Conservation (phyloP, 37 sponge, comb jelly and placozoan species). For the Beroe forskalii region DNA sequence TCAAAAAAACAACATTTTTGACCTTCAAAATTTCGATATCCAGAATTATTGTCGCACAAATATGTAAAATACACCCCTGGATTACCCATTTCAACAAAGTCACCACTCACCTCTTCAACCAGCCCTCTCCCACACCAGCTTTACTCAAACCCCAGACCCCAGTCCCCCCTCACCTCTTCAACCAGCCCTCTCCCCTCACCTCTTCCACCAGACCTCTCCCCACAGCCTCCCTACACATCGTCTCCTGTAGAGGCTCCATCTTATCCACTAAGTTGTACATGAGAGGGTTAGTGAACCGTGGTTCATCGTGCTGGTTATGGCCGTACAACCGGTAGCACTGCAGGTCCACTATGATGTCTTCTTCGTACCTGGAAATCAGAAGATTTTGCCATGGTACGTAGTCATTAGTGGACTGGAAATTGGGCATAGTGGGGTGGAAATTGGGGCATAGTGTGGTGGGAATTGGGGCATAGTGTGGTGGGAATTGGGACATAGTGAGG, state of each 20-base stretch:
- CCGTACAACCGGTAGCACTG: conserved; percentile 57
- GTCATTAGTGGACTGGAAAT: too few species aligned
- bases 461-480: too few species aligned
- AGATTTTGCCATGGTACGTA: too few species aligned
- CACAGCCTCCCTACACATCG: not conserved
- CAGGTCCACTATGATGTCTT: conserved; percentile 21
- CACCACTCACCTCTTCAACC: not conserved
- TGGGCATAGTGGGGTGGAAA: too few species aligned
- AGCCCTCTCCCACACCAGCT: not conserved
- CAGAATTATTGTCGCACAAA: too few species aligned
- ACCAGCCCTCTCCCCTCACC: not conserved
- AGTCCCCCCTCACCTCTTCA: not conserved
- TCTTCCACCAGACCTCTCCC: not conserved
- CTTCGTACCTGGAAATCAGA: not conserved
- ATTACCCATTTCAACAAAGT: not conserved
- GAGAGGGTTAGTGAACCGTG: conserved; percentile 52
- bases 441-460: too few species aligned
- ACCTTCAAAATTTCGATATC: too few species aligned
- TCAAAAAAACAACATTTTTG: too few species aligned
- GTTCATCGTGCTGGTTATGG: conserved; percentile 59
- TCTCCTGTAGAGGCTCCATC: conserved; percentile 17
- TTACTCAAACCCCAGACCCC: not conserved
- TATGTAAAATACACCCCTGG: not conserved
- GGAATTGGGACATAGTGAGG: too few species aligned
- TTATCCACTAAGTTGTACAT: conserved; percentile 27